Conservation (phyloP, 2,797 vertebrate genomes). For the Phrynocephalus guinanensis region DNA sequence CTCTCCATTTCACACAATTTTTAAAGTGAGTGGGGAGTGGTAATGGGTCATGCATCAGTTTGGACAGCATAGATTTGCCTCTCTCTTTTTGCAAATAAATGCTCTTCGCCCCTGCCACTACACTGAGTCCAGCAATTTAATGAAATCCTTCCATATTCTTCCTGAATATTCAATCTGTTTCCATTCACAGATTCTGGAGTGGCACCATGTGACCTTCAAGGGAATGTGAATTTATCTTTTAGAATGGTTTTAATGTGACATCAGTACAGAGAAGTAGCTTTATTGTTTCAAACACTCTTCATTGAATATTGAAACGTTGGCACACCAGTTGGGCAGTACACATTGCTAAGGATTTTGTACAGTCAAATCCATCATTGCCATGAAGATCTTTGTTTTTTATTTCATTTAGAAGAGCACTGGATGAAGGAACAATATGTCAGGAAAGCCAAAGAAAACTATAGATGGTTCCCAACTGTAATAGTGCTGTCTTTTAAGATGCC, state of each 20-base stretch:
- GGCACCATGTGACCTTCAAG: neutral
- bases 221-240: neutral
- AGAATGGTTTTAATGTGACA: neutral
- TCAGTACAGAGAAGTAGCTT: neutral
- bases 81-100: neutral
- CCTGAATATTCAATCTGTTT: neutral
- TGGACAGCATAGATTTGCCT: neutral
- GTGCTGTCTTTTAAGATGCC: neutral
- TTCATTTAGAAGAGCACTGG: neutral
- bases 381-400: neutral
- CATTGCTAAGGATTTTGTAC: neutral
- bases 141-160: neutral
- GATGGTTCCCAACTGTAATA: neutral
- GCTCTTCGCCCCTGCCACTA: neutral
- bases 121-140: neutral
- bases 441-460: neutral
- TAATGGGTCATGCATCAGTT: neutral
- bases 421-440: too few relatives aligned
- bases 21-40: neutral
- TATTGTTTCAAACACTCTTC: neutral
- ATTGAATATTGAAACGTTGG: neutral
- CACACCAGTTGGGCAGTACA: neutral
- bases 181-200: slow-evolving; percentile 22
- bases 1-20: too few relatives aligned
- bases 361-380: neutral